These are phyloP conservation scores for Antheraea mylitta DNA, from an alignment of 1,140 invertebrate genomes.

Conservation along the genomic window DNA sequence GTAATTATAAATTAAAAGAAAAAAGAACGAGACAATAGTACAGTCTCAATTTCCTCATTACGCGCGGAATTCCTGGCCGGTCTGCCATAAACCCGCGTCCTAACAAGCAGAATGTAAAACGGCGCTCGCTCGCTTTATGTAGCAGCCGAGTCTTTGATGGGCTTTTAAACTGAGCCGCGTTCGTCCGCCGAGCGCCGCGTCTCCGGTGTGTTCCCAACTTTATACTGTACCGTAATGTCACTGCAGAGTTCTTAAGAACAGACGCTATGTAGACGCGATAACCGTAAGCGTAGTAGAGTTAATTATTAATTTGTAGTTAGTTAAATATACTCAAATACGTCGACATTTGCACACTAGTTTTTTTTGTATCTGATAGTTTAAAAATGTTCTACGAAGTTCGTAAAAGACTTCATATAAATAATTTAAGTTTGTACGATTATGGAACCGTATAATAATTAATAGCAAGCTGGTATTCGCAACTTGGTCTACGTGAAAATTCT, in stretches of 20 bases:
- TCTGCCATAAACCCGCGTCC: slow-evolving; percentile 52
- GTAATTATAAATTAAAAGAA: no score
- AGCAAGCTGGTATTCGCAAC: no score
- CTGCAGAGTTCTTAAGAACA: not conserved
- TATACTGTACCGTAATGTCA: slow-evolving; percentile 5
- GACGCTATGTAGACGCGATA: not conserved
- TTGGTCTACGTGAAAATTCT: no score
- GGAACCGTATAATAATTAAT: no score
- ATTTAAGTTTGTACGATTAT: no score
- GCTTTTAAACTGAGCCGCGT: slow-evolving; percentile 39
- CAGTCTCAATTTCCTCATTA: slow-evolving; percentile 55
- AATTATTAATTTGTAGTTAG: not conserved
- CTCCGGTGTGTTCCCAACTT: slow-evolving; percentile 3
- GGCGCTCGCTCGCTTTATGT: slow-evolving; percentile 54
- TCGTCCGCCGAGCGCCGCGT: not conserved
- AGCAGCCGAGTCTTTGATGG: slow-evolving; percentile 58
- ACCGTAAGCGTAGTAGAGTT: not conserved
- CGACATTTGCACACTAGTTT: no score
- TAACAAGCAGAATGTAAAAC: slow-evolving; percentile 60
- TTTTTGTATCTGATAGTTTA: no score
- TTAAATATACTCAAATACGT: no score
- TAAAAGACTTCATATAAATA: no score
- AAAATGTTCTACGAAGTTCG: no score
- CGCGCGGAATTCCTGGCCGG: slow-evolving; percentile 50
- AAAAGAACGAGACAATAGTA: slow-evolving; percentile 21